phyloP scores from a whole-genome alignment of 2,888 invertebrate species.

The Hypselothyrea guttata region DNA sequence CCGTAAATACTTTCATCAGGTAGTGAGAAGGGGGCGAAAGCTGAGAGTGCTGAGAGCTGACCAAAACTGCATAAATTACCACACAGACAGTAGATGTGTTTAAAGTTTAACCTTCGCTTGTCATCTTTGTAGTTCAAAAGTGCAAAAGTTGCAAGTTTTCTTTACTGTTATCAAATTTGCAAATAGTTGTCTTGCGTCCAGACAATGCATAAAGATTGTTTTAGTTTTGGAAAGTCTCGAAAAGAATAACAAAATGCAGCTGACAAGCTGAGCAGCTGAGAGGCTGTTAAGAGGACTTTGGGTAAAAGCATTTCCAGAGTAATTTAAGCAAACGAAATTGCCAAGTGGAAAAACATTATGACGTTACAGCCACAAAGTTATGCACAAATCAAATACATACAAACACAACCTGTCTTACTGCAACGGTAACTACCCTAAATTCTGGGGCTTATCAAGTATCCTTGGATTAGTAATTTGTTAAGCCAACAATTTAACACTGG shows the following conservation, averaged over 20 bases:
- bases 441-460: conserved; percentile 28
- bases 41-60: not conserved
- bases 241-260: not conserved
- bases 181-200: conserved; percentile 27
- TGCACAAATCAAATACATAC: no score
- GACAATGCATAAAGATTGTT: conserved; percentile 14
- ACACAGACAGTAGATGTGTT: conserved; percentile 22
- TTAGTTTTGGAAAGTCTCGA: conserved; percentile 4
- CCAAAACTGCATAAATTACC: conserved; percentile 15
- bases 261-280: not conserved
- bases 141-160: conserved; percentile 16
- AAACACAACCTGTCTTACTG: no score
- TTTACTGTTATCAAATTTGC: conserved; percentile 40
- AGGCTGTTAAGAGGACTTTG: not conserved
- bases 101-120: conserved; percentile 29
- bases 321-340: no score
- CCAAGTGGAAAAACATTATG: no score
- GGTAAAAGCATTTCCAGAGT: not conserved
- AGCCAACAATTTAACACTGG: conserved; percentile 71
- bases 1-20: conserved; percentile 42
- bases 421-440: conserved; percentile 7
- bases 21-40: not conserved
- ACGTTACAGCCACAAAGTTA: no score
- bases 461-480: conserved; percentile 76
- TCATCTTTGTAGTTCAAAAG: conserved; percentile 21